Conservation (phyloP, 2,888 invertebrate species). For the Camptogramma bilineatum region DNA sequence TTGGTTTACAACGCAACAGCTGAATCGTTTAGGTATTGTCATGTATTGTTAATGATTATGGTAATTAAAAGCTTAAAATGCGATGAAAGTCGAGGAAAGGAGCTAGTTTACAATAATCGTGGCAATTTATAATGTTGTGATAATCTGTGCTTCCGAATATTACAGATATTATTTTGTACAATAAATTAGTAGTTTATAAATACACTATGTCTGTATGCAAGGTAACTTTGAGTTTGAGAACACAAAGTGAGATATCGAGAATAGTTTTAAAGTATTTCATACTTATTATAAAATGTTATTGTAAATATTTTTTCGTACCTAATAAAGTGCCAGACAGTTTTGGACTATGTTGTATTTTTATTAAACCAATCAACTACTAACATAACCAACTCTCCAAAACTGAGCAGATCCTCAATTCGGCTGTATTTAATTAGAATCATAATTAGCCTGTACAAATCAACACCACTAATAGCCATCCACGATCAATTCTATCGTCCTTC, state of each 20-base stretch:
- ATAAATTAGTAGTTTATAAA: not conserved
- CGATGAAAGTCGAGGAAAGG: not conserved
- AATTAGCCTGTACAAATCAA: no score
- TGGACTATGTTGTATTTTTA: constrained; percentile 42
- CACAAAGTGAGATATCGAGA: constrained; percentile 55
- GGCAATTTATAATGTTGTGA: constrained; percentile 58
- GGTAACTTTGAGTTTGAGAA: constrained; percentile 52
- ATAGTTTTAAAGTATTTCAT: constrained; percentile 21
- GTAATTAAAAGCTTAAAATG: not conserved
- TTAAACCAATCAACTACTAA: not conserved
- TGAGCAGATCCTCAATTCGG: not conserved
- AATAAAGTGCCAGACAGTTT: constrained; percentile 79
- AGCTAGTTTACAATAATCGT: constrained; percentile 23
- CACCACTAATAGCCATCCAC: no score
- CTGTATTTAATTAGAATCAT: no score
- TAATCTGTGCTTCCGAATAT: constrained; percentile 58
- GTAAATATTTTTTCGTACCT: constrained; percentile 72
- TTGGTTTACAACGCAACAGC: not conserved
- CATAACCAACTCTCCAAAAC: no score
- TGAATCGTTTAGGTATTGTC: not conserved
- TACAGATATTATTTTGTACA: constrained; percentile 40
- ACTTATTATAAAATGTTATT: constrained; percentile 42
- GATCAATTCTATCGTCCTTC: no score
- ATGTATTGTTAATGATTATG: not conserved
- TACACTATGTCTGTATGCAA: constrained; percentile 45